These are phyloP conservation scores for Platycheirus albimanus DNA, from an alignment of 2,888 invertebrate species.

Conservation along the genomic window DNA sequence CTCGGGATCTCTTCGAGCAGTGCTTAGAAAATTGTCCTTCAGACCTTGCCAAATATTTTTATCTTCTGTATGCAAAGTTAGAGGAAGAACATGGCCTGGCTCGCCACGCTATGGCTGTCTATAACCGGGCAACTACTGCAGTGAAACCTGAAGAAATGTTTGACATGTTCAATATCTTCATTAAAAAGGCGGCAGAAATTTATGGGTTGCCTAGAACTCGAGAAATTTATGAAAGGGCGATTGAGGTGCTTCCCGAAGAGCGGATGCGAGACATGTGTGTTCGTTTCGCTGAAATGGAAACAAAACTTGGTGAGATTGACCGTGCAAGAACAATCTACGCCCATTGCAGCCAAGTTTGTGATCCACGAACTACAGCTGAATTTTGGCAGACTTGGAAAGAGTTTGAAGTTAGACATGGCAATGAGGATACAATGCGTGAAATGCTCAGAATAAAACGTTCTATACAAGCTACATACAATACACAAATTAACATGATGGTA, in stretches of 20 bases:
- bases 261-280: constrained; percentile 97
- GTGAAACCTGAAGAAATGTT: constrained; percentile 97
- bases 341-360: constrained; percentile 98
- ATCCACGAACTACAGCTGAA: constrained; percentile 96
- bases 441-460: constrained; percentile 99
- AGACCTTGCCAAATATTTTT: constrained; percentile 97
- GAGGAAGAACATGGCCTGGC: constrained; percentile 99
- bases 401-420: constrained; percentile 99
- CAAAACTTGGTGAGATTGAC: constrained; percentile 98
- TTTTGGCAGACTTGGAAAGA: constrained; percentile 99
- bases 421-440: constrained; percentile 99
- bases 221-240: constrained; percentile 98
- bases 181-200: constrained; percentile 98
- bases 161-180: constrained; percentile 99
- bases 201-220: constrained; percentile 98
- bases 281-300: constrained; percentile 98
- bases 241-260: constrained; percentile 95
- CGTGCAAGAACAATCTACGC: constrained; percentile 98
- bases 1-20: constrained; percentile 99
- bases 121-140: constrained; percentile 96
- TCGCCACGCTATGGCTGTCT: constrained; percentile 99
- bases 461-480: constrained; percentile 98
- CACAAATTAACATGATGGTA: constrained; percentile 99
- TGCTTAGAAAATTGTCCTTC: constrained; percentile 98
- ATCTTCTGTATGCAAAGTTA: constrained; percentile 97